Percentiles rank a stretch among this genome's conserved stretches.
These are phyloP conservation scores for Papilio gigon DNA, from an alignment of 2,888 invertebrate species.

Conservation along the genomic window DNA sequence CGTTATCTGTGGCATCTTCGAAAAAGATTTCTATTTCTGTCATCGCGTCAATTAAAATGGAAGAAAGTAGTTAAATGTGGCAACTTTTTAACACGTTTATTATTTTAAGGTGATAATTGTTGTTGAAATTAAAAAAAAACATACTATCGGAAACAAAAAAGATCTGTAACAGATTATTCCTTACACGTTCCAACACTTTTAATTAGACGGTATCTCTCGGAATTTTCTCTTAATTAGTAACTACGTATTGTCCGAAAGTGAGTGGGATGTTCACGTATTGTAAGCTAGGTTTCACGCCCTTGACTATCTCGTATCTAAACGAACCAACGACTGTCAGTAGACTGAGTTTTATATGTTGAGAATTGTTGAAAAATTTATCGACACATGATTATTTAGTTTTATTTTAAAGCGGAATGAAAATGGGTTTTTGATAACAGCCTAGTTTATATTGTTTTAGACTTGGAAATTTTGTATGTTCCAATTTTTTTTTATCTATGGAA, in stretches of 20 bases:
- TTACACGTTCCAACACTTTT: slow-evolving; percentile 60
- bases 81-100: slow-evolving; percentile 3
- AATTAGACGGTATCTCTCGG: slow-evolving; percentile 65
- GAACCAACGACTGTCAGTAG: slow-evolving; percentile 14
- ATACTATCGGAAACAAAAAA: slow-evolving; percentile 6
- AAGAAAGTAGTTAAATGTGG: slow-evolving; percentile 8
- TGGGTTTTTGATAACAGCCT: not conserved
- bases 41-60: slow-evolving; percentile 8
- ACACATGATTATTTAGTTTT: not conserved
- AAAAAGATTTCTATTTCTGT: slow-evolving; percentile 37
- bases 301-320: slow-evolving; percentile 33
- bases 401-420: not conserved
- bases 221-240: slow-evolving; percentile 73
- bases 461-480: not conserved
- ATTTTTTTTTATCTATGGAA: not conserved
- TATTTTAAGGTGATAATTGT: not conserved
- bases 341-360: slow-evolving; percentile 1
- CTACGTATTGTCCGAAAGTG: slow-evolving; percentile 66
- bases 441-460: not conserved
- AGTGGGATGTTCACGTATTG: slow-evolving; percentile 47
- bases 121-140: slow-evolving; percentile 8
- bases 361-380: not conserved
- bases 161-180: slow-evolving; percentile 51
- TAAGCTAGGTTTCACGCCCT: slow-evolving; percentile 37
- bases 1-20: slow-evolving; percentile 33